Conservation (phyloP, 92 coral and sea anemone species). For the Umimayanthus chanpuru region DNA sequence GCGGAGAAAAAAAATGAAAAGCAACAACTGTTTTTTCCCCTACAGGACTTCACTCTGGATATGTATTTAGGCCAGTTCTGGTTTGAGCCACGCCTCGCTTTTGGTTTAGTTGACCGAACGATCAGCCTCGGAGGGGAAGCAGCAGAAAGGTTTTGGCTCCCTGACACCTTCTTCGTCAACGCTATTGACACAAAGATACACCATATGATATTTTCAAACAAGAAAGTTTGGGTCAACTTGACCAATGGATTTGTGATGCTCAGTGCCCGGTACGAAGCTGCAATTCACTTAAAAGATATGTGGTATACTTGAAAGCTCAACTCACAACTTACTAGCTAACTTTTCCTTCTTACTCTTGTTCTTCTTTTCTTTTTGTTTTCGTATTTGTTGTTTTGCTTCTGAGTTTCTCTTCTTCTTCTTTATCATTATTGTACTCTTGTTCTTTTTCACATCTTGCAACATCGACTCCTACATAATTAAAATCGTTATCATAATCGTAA, state of each 20-base stretch:
- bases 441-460: neutral
- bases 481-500: too few relatives aligned
- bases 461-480: neutral
- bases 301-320: neutral
- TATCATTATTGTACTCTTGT: neutral
- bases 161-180: constrained; percentile 93
- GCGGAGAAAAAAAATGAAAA: neutral
- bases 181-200: constrained; percentile 90
- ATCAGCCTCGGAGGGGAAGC: constrained; percentile 89
- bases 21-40: neutral
- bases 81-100: constrained; percentile 95
- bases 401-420: neutral
- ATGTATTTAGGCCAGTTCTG: constrained; percentile 97
- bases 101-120: constrained; percentile 73
- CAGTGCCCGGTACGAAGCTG: constrained; percentile 69
- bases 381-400: neutral
- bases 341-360: too few relatives aligned
- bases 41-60: constrained; percentile 85
- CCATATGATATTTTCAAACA: constrained; percentile 83
- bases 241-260: constrained; percentile 94
- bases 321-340: too few relatives aligned
- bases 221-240: constrained; percentile 90
- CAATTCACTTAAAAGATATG: neutral
- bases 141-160: constrained; percentile 85
- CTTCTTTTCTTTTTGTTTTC: too few relatives aligned